phyloP scores from a whole-genome alignment of 2,797 vertebrate genomes.

The Sternarchorhynchus goeldii region DNA sequence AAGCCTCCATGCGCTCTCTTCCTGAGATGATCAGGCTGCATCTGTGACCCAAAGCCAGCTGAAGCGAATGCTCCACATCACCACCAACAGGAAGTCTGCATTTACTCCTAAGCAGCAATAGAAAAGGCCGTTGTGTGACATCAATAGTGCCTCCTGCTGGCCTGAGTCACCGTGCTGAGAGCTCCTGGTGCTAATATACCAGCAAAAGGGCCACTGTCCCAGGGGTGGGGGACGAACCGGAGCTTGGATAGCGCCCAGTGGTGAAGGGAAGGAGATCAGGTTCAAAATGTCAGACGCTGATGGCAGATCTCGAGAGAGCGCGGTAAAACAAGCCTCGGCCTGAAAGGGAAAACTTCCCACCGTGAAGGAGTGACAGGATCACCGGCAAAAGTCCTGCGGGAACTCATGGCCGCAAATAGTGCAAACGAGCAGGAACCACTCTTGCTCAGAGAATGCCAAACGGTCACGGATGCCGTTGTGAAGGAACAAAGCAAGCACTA shows the following conservation, averaged over 20 bases:
- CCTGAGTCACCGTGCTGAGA: constrained; percentile 23
- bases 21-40: constrained; percentile 52
- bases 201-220: background rate
- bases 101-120: constrained; percentile 29
- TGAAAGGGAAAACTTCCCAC: constrained; percentile 38
- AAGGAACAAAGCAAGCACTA: background rate
- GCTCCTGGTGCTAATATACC: constrained; percentile 51
- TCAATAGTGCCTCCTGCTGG: constrained; percentile 26
- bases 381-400: constrained; percentile 15
- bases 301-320: constrained; percentile 11
- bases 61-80: constrained; percentile 57
- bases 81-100: constrained; percentile 62
- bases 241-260: constrained; percentile 32
- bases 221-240: background rate
- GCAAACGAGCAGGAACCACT: constrained; percentile 3
- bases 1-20: constrained; percentile 31
- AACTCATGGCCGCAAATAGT: background rate
- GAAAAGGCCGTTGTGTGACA: constrained; percentile 32
- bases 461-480: background rate
- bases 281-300: constrained; percentile 50
- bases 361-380: constrained; percentile 27
- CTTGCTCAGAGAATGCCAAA: background rate
- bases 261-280: constrained; percentile 26
- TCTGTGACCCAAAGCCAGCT: constrained; percentile 25
- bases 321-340: background rate